These are phyloP conservation scores for Branchinecta sandiegonensis DNA, from an alignment of 2,888 invertebrate species.

Conservation along the genomic window DNA sequence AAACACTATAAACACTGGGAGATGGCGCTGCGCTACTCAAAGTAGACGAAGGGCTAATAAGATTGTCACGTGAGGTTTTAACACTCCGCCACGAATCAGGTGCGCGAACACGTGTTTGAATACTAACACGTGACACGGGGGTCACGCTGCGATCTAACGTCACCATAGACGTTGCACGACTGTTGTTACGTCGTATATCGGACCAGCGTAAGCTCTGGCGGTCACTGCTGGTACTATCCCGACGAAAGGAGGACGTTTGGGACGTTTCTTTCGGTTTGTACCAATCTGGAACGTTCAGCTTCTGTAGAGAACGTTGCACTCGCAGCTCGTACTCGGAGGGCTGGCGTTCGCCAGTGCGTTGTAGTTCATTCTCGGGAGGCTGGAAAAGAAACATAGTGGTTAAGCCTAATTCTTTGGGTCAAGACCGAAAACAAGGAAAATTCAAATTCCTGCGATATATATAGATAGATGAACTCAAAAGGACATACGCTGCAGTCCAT, in stretches of 20 bases:
- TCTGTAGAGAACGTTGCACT: slow-evolving; percentile 80
- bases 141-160: background rate
- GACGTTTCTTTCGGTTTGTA: slow-evolving; percentile 41
- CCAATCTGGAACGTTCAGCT: slow-evolving; percentile 91
- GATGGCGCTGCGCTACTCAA: slow-evolving; percentile 45
- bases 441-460: too few species aligned
- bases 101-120: slow-evolving; percentile 22
- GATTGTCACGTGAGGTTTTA: too few species aligned
- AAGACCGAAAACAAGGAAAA: too few species aligned
- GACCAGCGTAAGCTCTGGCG: slow-evolving; percentile 19
- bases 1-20: slow-evolving; percentile 38
- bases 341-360: slow-evolving; percentile 61
- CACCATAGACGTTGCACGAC: slow-evolving; percentile 16
- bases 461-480: too few species aligned
- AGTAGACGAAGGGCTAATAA: slow-evolving; percentile 29
- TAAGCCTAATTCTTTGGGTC: too few species aligned
- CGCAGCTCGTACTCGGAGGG: slow-evolving; percentile 87
- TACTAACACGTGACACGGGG: slow-evolving; percentile 24
- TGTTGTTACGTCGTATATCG: slow-evolving; percentile 19
- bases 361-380: slow-evolving; percentile 88
- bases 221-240: slow-evolving; percentile 22
- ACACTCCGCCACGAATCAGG: slow-evolving; percentile 22
- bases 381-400: slow-evolving; percentile 38
- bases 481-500: too few species aligned
- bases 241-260: background rate